phyloP scores from a whole-genome alignment of 2,113 vertebrate genomes.

The Limnothrissa miodon region DNA sequence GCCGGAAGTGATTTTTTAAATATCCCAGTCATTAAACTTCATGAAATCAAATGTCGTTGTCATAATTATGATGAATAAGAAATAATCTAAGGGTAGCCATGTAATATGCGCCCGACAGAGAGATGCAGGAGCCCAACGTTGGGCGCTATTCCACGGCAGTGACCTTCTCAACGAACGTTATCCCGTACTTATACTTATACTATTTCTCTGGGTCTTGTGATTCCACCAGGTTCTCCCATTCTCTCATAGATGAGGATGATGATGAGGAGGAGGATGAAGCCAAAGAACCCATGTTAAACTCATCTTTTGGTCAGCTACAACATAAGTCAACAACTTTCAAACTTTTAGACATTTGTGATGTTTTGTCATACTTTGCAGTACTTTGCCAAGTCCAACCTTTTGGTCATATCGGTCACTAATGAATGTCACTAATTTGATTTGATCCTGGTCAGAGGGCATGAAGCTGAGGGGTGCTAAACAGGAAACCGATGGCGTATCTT shows the following conservation, averaged over 20 bases:
- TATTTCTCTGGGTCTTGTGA: background rate
- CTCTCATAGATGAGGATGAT: slow-evolving; percentile 83
- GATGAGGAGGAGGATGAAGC: slow-evolving; percentile 93
- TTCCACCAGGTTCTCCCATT: slow-evolving; percentile 88
- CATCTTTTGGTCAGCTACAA: slow-evolving; percentile 82
- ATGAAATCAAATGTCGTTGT: too few relatives aligned
- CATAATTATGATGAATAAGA: too few relatives aligned
- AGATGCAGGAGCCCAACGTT: too few relatives aligned
- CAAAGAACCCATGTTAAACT: slow-evolving; percentile 95
- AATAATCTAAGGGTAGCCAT: too few relatives aligned
- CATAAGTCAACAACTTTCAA: background rate
- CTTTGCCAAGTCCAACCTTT: too few relatives aligned
- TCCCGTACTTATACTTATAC: too few relatives aligned
- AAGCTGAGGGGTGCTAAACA: slow-evolving; percentile 93
- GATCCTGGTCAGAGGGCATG: slow-evolving; percentile 80
- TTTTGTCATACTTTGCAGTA: background rate
- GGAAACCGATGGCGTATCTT: slow-evolving; percentile 83
- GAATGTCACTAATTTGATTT: background rate
- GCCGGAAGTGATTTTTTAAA: too few relatives aligned
- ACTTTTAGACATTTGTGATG: background rate
- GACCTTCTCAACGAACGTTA: too few relatives aligned
- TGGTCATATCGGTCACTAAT: slow-evolving; percentile 18
- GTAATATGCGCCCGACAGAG: too few relatives aligned
- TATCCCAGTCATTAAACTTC: too few relatives aligned
- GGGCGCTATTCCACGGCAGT: too few relatives aligned